Conservation (phyloP, 2,888 invertebrate genomes). For the Lumbricus terrestris region DNA sequence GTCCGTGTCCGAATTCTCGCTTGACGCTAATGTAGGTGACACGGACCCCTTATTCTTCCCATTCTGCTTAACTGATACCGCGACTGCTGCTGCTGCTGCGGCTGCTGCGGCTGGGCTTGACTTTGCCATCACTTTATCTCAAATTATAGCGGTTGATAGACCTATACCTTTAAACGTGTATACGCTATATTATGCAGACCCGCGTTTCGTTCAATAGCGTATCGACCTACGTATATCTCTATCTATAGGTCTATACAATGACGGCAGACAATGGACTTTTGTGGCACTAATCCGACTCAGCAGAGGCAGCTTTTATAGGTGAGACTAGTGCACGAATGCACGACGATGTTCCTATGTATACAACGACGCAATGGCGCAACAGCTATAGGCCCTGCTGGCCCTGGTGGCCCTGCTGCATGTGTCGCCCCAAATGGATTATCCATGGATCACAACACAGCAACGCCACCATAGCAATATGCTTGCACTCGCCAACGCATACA, state of each 20-base stretch:
- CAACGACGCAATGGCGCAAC: neutral
- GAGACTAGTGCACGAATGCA: too few relatives aligned
- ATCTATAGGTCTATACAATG: neutral
- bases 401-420: too few relatives aligned
- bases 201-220: neutral
- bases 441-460: neutral
- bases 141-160: neutral
- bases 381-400: too few relatives aligned
- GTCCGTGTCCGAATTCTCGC: neutral
- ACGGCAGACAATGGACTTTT: neutral
- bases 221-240: too few relatives aligned
- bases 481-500: neutral
- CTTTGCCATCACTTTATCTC: neutral
- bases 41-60: neutral
- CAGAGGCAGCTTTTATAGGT: neutral
- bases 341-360: neutral
- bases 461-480: neutral
- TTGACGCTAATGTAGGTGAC: neutral
- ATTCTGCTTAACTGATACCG: neutral
- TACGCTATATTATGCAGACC: too few relatives aligned
- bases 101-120: neutral
- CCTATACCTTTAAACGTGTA: too few relatives aligned
- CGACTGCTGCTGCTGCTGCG: neutral
- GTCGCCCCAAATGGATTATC: neutral
- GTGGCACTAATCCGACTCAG: neutral